These are phyloP conservation scores for Nemurella pictetii DNA, from an alignment of 2,888 invertebrate genomes.

Conservation along the genomic window DNA sequence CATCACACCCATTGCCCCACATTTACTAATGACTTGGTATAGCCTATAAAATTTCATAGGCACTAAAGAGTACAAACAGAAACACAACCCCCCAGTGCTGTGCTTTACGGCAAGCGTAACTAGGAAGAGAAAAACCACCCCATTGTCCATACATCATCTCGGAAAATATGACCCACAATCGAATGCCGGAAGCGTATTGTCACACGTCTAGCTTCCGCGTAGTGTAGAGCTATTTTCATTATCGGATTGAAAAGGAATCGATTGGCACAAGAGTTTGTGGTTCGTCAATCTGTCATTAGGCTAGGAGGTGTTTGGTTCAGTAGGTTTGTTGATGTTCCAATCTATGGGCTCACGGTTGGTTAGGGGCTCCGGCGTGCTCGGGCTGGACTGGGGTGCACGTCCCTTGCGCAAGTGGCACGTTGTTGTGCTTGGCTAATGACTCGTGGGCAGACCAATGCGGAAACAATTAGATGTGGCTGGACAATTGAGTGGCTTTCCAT, in stretches of 20 bases:
- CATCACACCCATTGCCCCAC: background rate
- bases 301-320: conserved; percentile 15
- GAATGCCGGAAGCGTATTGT: conserved; percentile 18
- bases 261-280: background rate
- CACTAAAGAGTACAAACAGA: background rate
- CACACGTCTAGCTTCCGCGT: conserved; percentile 2
- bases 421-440: background rate
- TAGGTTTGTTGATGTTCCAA: background rate
- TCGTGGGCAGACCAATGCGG: background rate
- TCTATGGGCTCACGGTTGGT: background rate
- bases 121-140: background rate
- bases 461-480: background rate
- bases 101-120: background rate
- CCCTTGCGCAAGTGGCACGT: background rate
- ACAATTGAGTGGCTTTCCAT: too few species aligned
- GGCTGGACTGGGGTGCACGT: background rate
- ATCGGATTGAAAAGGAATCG: background rate
- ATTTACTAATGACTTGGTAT: background rate
- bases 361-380: too few species aligned
- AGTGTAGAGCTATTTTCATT: background rate
- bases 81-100: background rate
- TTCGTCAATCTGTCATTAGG: conserved; percentile 22
- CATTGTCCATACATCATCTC: background rate
- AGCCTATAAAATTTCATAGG: background rate
- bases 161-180: background rate